Base-by-base conservation (phyloP, 2,888 invertebrate species). In the Dicyrtomina minuta region DNA sequence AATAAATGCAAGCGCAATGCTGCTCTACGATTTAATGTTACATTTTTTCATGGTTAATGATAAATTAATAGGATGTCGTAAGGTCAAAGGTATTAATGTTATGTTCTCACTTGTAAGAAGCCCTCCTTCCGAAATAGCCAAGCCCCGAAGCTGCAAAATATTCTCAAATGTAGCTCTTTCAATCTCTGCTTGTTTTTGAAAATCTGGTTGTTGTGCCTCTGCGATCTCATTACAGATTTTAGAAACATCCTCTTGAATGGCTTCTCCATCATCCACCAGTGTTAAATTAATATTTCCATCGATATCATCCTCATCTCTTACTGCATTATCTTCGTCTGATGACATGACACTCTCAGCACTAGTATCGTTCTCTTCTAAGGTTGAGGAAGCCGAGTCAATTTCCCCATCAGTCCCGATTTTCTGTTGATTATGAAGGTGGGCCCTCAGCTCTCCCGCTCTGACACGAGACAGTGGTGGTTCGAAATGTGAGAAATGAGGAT, bases 41-140 rank as follows among this genome's bases (percentile, higher is more conserved):
- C n/a, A n/a, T n/a, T n/a, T n/a, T n/a, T n/a, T n/a, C n/a, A n/a
- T n/a, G n/a, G n/a, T n/a, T n/a, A n/a, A n/a, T n/a, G n/a, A n/a
- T n/a, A n/a, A n/a, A n/a, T n/a, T n/a, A n/a, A n/a, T n/a, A n/a
- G n/a, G n/a, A n/a, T n/a, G n/a, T n/a, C n/a, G n/a, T n/a, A n/a
- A n/a, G n/a, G n/a, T n/a, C n/a, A n/a, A n/a, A n/a, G n/a, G n/a
- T n/a, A n/a, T n/a, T n/a, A n/a, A n/a, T n/a, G 26, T 17, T 41
- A 39, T 39, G 27, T 24, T 27, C 71, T 61, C 72, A 77, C 77
- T 77, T 22, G 77, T 70, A 12, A 77, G 26, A 2, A 77, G 66
- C 20, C 77, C 77, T 12, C 73, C 76, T 6, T 73, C 68, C 0
- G 75, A 70, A 65, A 75, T 69, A n/a, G 77, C 76, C 5, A 76